Evolutionary conservation across 2,113 vertebrate genomes (phyloP), one percentile per base, ranked within the genome.

Genomic region (Pungitius pungitius): DNA sequence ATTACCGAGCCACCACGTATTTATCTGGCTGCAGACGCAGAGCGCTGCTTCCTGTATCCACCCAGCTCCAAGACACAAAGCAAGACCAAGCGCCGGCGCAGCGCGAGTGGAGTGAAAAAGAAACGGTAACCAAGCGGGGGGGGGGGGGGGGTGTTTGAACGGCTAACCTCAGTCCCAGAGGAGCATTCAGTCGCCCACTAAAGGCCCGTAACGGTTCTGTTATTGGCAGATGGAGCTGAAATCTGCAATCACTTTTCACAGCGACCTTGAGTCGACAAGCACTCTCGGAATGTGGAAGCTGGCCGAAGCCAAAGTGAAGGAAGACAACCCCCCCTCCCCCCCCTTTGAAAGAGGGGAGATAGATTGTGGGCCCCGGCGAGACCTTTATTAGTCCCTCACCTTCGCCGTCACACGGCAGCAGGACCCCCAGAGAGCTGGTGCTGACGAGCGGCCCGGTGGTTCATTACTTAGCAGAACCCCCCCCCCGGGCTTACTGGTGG

Each of bases 1-100:
- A 92, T 91, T 92, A 92, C 82, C 62, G 65, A 86, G 78, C 83
- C 89, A 89, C 77, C 85, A 85, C 90, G 90, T 89, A 92, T 83
- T 92, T 89, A 90, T 77, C 78, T 88, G 87, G 87, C 83, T 81
- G 63, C 45, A 80, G 78, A 86, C 59, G 26, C 82, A 88, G 82
- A 83, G 80, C 85, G 70, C 78, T 49, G 74, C 67, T 87, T 83
- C 80, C 77, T 75, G 78, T 74, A 69, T 86, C 85, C 87, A 87
- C 74, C 83, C 75, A 82, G 73, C 45, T 30, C 71, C 17, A 20
- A 75, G 73, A 83, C 51, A 42, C 42, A 26, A 68, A 81, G 64
- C 72, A 72, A 76, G 62, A 64, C 30, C 8, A 69, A 71, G 42
- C 71, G 55, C 66, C n/a, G n/a, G n/a, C n/a, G n/a, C n/a, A 35